Evolutionary conservation across 2,797 vertebrate genomes (phyloP).

Genomic region (Scomberomorus guttatus): DNA sequence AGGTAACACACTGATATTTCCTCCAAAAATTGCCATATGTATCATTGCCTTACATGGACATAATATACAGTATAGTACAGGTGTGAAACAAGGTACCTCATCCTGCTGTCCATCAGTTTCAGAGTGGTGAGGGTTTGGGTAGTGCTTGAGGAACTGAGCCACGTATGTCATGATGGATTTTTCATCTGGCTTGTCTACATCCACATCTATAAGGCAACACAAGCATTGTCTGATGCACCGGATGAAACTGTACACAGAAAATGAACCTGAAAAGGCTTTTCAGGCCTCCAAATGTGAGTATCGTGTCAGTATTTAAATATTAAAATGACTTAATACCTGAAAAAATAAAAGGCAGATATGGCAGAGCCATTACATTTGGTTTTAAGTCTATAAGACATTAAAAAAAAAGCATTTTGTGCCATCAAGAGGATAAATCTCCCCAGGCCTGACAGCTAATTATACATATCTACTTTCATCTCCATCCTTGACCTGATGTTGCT

Average conservation of each 20-base stretch:
- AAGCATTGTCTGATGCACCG: slow-evolving; percentile 17
- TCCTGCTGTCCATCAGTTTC: slow-evolving; percentile 90
- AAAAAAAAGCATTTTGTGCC: slow-evolving; percentile 10
- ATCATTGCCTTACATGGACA: not conserved
- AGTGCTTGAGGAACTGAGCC: slow-evolving; percentile 98
- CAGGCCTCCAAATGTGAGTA: not conserved
- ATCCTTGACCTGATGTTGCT: slow-evolving; percentile 58
- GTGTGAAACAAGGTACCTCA: slow-evolving; percentile 85
- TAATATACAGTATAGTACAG: not conserved
- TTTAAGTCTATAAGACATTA: slow-evolving; percentile 4
- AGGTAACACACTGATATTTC: not conserved
- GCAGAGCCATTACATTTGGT: slow-evolving; percentile 1
- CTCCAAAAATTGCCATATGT: not conserved
- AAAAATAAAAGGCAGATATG: slow-evolving; percentile 5
- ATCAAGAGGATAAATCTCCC: slow-evolving; percentile 49
- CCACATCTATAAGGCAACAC: slow-evolving; percentile 90
- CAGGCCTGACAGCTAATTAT: slow-evolving; percentile 61
- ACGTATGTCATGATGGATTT: slow-evolving; percentile 99
- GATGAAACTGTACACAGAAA: not conserved
- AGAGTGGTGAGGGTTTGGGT: slow-evolving; percentile 89
- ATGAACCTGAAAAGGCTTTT: not conserved
- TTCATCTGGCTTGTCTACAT: slow-evolving; percentile 98
- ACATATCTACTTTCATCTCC: slow-evolving; percentile 59
- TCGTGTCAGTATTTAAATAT: not conserved
- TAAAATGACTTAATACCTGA: not conserved